Conservation (phyloP, 2,797 vertebrate species). For the Mycteria americana region DNA sequence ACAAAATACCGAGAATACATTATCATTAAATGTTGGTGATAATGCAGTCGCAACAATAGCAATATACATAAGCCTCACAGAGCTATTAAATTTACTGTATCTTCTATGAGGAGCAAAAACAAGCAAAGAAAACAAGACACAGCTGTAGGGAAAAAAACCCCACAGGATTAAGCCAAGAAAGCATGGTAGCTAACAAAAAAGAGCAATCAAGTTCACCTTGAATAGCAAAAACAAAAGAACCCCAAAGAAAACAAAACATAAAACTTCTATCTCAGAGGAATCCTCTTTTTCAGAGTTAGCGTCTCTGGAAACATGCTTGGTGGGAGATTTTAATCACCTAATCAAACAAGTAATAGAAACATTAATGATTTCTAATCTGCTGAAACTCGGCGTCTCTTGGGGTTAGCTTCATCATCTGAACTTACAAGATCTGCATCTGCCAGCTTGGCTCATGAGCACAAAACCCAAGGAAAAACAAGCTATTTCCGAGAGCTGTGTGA, state of each 20-base stretch:
- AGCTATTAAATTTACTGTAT: conserved; percentile 8
- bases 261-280: conserved; percentile 14
- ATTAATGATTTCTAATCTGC: conserved; percentile 42
- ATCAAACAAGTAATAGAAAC: conserved; percentile 46
- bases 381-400: not conserved
- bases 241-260: not conserved
- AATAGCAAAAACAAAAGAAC: not conserved
- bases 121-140: not conserved
- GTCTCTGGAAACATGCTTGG: not conserved
- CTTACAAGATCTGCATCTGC: conserved; percentile 44
- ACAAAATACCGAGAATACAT: conserved; percentile 13
- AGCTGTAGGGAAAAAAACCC: not conserved
- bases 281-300: not conserved
- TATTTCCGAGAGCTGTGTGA: not conserved
- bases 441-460: not conserved
- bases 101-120: not conserved
- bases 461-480: not conserved
- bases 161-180: not conserved
- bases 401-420: conserved; percentile 15
- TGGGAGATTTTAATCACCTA: conserved; percentile 37
- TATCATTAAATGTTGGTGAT: not conserved
- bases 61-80: not conserved
- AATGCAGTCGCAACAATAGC: not conserved
- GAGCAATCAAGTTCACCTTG: not conserved
- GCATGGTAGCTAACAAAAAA: not conserved